Evolutionary conservation across 2,113 vertebrate species (phyloP).

Genomic region (Fulica atra): DNA sequence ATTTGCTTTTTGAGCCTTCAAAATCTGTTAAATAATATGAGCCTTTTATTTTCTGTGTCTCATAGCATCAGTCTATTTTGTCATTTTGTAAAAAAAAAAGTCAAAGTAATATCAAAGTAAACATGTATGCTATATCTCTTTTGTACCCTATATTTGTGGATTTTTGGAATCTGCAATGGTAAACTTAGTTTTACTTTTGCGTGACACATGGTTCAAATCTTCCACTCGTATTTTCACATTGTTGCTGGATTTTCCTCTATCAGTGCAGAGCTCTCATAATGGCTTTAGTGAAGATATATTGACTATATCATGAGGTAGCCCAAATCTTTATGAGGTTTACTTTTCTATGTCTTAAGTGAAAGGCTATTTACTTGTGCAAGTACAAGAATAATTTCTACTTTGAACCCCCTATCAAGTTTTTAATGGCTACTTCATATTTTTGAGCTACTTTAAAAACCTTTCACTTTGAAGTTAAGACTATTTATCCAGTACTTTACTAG

Average conservation of each 20-base stretch:
- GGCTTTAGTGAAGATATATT: neutral
- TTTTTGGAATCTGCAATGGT: neutral
- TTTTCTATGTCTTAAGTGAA: neutral
- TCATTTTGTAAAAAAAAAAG: neutral
- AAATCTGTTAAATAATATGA: neutral
- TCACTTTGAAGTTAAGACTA: neutral
- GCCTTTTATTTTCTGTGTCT: neutral
- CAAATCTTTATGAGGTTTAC: neutral
- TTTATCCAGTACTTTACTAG: neutral
- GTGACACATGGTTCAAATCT: neutral
- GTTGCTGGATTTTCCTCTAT: neutral
- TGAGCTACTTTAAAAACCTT: neutral
- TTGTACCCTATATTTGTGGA: neutral
- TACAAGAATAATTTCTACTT: neutral
- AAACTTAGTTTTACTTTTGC: neutral
- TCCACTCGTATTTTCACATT: neutral
- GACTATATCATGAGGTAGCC: neutral
- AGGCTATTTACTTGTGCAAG: neutral
- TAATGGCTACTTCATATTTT: neutral
- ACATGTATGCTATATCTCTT: neutral
- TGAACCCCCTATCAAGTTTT: neutral
- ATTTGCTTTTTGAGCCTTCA: neutral
- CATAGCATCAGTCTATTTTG: neutral
- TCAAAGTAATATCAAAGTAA: neutral
- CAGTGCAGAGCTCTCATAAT: neutral